Evolutionary conservation across 2,888 invertebrate genomes (phyloP).

Genomic region (Zootermopsis nevadensis): DNA sequence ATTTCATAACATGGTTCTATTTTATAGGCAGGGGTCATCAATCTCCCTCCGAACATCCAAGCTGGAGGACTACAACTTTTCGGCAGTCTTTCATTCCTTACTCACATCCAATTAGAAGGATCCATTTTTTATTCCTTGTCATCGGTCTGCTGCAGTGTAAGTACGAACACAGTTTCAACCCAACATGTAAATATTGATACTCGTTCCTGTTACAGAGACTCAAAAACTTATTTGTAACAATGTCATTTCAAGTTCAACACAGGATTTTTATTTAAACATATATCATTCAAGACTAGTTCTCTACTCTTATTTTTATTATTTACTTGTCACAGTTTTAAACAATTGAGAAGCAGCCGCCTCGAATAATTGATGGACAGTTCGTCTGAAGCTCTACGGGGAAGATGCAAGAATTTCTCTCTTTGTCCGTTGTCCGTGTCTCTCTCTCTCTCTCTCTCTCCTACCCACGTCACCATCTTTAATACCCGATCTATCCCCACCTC

Average conservation of each 20-base stretch:
- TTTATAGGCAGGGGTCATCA: too few species aligned
- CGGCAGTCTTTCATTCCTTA: too few species aligned
- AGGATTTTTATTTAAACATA: conserved; percentile 34
- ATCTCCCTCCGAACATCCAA: too few species aligned
- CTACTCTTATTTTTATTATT: conserved; percentile 22
- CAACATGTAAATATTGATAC: not conserved
- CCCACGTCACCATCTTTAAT: not conserved
- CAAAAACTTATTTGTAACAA: conserved; percentile 33
- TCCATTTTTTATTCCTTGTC: too few species aligned
- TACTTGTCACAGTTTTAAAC: conserved; percentile 45
- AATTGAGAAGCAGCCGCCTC: conserved; percentile 40
- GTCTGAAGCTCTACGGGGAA: conserved; percentile 35
- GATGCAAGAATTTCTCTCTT: not conserved
- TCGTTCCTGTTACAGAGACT: not conserved
- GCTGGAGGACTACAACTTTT: too few species aligned
- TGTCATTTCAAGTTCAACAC: conserved; percentile 19
- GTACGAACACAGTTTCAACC: not conserved
- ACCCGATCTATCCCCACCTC: not conserved
- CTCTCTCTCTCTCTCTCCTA: not conserved
- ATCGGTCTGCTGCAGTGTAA: too few species aligned
- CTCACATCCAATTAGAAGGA: too few species aligned
- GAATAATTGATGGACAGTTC: conserved; percentile 47
- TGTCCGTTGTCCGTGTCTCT: not conserved
- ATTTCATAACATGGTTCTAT: too few species aligned
- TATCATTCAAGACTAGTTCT: conserved; percentile 26